These are phyloP conservation scores for Rhynchomys soricoides DNA, from an alignment of 2,113 vertebrate genomes.

Conservation along the genomic window DNA sequence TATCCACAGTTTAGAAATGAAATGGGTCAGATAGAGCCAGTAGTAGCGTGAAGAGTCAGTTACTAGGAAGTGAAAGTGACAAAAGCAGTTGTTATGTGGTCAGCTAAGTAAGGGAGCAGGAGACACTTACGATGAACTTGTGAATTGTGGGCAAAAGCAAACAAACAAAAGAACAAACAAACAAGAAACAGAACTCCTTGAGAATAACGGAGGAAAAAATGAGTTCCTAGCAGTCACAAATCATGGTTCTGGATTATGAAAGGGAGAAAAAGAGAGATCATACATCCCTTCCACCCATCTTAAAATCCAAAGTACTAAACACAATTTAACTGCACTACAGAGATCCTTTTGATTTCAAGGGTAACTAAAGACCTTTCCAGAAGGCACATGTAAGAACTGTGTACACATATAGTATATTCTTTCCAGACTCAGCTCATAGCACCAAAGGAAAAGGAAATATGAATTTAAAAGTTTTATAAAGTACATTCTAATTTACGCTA, in stretches of 20 bases:
- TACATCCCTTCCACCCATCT: neutral
- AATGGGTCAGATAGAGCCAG: neutral
- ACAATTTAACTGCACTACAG: neutral
- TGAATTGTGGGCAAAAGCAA: neutral
- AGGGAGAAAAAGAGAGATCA: neutral
- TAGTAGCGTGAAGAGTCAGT: neutral
- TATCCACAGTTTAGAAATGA: neutral
- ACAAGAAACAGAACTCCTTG: neutral
- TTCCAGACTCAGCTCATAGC: neutral
- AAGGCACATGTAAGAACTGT: conserved; percentile 10
- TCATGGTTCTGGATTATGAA: conserved; percentile 26
- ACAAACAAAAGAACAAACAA: neutral
- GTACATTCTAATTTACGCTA: neutral
- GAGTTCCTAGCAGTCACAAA: neutral
- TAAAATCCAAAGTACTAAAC: conserved; percentile 11
- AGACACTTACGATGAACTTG: neutral
- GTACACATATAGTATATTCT: neutral
- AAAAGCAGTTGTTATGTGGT: neutral
- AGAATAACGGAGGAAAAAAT: neutral
- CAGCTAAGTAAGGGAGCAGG: neutral
- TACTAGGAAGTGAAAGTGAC: neutral
- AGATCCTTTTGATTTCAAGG: conserved; percentile 19
- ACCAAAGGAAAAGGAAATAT: conserved; percentile 17
- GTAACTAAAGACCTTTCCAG: neutral
- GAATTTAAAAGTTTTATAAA: conserved; percentile 37